Evolutionary conservation across 2,888 invertebrate species (phyloP), one percentile per base, ranked within the genome.

Genomic region (Apantesis nais): DNA sequence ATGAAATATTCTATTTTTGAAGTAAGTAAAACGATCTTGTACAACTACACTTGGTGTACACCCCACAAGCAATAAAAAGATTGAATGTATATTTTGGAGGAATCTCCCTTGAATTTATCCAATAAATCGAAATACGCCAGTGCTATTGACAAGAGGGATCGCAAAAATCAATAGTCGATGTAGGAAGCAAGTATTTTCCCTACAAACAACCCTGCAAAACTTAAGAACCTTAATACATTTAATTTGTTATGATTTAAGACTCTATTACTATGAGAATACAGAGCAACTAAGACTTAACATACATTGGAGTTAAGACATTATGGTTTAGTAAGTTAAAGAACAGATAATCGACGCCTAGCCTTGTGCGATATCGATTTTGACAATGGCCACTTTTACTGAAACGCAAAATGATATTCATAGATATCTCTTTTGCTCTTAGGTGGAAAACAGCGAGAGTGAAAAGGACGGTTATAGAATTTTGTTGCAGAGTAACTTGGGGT

Each of bases 341-440:
- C 92, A 91, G 93, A 93, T 94, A 94, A 95, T 95, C 95, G 95
- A 95, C 95, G 93, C 89, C 92, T 92, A 95, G 95, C 95, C 95
- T 95, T 95, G 95, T 92, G 94, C 93, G 94, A 95, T 95, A 95
- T 95, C 95, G 95, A 95, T 95, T 95, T 95, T 94, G 90, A 90
- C 87, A 83, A 86, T 88, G 86, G 88, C 89, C 84, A 88, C 88
- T 89, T 89, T 89, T 84, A 83, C 83, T 82, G 72, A 81, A 85
- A 83, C 86, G 85, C 80, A 88, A 78, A 19, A 52, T 71, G 74
- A 81, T 62, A 72, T 16, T 31, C 83, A 78, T 74, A n/a, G 0
- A 74, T 70, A 58, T 90, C 90, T 83, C 89, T 67, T 71, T 92
- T 77, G 1, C 55, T 62, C 87, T 58, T 74, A 75, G 0, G 34